Base-by-base conservation (phyloP, 2,888 invertebrate genomes). In the Suillia variegata region DNA sequence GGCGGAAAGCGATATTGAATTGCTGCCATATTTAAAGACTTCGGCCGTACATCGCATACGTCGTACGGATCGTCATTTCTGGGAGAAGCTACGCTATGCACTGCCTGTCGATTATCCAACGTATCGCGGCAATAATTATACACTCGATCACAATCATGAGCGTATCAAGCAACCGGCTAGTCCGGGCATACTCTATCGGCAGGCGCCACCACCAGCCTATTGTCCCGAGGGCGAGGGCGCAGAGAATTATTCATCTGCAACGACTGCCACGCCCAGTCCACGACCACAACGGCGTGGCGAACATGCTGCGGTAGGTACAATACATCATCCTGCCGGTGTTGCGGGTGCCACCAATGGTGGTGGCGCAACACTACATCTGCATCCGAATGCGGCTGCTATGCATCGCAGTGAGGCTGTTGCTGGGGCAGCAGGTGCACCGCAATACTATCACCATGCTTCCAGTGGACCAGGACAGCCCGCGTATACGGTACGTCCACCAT, bases 1-100 rank as follows among this genome's bases (percentile, higher is more conserved):
- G 78, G 91, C 92, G 50, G 91, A 94, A 78, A 87, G 92, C 66
- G 96, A 96, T 82, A 91, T 92, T 31, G 96, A 96, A 79, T 84
- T 96, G 67, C 86, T 94, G 77, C 91, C 94, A 57, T 96, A 95
- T 77, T 85, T 97, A 58, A 92, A 94, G 80, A 93, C 93, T 42
- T 91, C 93, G 67, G 92, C 93, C 26, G 82, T 82, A 54, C 82
- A 82, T 61, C 87, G 92, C 57, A 87, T 96, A 48, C 87, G 90
- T 64, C 93, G 93, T 89, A 92, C 91, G 67, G 95, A 97, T 81
- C 91, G 92, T 68, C 86, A 93, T 76, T 97, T 97, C 84, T 96
- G 96, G 95, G 95, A 96, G 80, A 90, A 94, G 71, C 84, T 97
- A 65, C 87, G 92, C 73, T 95, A 93, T 81, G 91, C 93, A 56